Evolutionary conservation across 2,113 vertebrate species (phyloP).

Genomic region (Ascaphus truei): DNA sequence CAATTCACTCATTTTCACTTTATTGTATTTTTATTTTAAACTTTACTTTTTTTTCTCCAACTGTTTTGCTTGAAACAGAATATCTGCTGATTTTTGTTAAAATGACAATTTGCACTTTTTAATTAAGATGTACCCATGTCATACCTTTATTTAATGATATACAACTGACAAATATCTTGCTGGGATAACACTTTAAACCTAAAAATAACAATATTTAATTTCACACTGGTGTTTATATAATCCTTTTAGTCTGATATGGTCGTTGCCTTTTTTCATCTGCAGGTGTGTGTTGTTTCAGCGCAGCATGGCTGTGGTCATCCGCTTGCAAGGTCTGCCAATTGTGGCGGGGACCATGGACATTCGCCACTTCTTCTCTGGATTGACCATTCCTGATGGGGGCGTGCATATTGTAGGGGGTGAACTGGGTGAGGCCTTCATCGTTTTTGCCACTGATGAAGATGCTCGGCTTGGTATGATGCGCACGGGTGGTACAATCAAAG

Average conservation of each 20-base stretch:
- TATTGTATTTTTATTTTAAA: too few relatives aligned
- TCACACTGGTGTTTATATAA: too few relatives aligned
- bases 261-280: constrained; percentile 97
- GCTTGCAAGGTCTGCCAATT: constrained; percentile 99
- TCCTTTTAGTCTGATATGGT: constrained; percentile 83
- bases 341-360: constrained; percentile 99
- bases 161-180: too few relatives aligned
- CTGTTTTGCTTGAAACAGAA: too few relatives aligned
- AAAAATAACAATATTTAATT: not conserved
- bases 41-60: too few relatives aligned
- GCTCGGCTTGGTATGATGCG: constrained; percentile 99
- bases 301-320: constrained; percentile 99
- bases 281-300: constrained; percentile 96
- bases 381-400: constrained; percentile 98
- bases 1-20: too few relatives aligned
- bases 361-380: constrained; percentile 99
- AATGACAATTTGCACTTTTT: too few relatives aligned
- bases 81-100: too few relatives aligned
- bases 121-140: not conserved
- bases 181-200: not conserved
- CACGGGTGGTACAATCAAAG: constrained; percentile 96
- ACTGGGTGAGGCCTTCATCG: constrained; percentile 99
- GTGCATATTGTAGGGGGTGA: constrained; percentile 99
- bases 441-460: constrained; percentile 99
- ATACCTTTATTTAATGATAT: too few relatives aligned